Evolutionary conservation across 1,140 invertebrate genomes (phyloP).

Genomic region (Drosophila nannoptera): DNA sequence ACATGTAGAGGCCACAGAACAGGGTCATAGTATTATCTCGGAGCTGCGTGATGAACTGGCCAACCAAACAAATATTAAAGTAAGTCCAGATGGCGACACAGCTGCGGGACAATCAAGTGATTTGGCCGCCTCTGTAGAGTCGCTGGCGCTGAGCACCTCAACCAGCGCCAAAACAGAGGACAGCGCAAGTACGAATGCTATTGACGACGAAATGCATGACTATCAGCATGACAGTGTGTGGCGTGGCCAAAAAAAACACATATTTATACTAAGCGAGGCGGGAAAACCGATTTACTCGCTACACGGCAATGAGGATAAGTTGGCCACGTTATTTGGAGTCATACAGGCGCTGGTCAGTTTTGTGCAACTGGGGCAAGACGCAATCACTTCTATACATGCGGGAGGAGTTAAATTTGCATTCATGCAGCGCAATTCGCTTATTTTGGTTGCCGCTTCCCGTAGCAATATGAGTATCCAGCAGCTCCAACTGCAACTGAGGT

Average conservation of each 20-base stretch:
- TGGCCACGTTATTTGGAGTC: constrained; percentile 95
- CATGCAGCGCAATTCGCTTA: constrained; percentile 91
- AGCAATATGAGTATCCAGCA: constrained; percentile 91
- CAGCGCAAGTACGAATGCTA: constrained; percentile 34
- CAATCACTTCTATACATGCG: constrained; percentile 90
- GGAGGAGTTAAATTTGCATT: constrained; percentile 94
- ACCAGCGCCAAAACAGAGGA: constrained; percentile 68
- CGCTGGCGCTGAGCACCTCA: constrained; percentile 62
- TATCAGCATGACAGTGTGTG: constrained; percentile 84
- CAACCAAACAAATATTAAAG: constrained; percentile 15
- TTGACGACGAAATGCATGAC: constrained; percentile 79
- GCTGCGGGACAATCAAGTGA: constrained; percentile 25
- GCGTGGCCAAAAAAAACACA: constrained; percentile 91
- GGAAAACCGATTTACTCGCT: constrained; percentile 98
- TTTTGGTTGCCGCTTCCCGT: constrained; percentile 92
- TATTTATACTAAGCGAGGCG: constrained; percentile 96
- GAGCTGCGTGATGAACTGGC: constrained; percentile 56
- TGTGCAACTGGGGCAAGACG: constrained; percentile 89
- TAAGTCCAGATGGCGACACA: constrained; percentile 49
- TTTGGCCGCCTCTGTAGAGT: constrained; percentile 60
- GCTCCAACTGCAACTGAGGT: constrained; percentile 92
- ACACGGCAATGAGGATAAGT: constrained; percentile 96
- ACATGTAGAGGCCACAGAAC: constrained; percentile 50
- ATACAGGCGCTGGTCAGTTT: constrained; percentile 97
- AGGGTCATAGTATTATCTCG: constrained; percentile 69